These are phyloP conservation scores for Festucalex cinctus DNA, from an alignment of 2,113 vertebrate genomes.

Conservation along the genomic window DNA sequence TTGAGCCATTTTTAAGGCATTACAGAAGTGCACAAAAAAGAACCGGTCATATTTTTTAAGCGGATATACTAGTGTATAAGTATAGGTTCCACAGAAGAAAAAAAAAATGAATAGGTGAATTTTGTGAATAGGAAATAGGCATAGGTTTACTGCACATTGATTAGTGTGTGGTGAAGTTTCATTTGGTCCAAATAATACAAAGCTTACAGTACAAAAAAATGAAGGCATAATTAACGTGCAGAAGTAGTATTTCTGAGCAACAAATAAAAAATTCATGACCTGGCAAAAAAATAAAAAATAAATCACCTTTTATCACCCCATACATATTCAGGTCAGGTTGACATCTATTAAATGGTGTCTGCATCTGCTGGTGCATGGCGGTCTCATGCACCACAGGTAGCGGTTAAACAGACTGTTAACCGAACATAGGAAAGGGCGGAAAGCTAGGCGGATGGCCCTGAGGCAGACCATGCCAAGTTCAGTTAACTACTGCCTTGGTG, in stretches of 20 bases:
- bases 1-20: too few relatives aligned
- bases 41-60: too few relatives aligned
- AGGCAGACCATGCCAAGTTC: neutral
- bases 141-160: neutral
- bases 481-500: neutral
- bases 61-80: neutral
- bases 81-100: neutral
- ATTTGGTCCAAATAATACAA: neutral
- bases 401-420: constrained; percentile 46
- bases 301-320: neutral
- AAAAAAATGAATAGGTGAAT: neutral
- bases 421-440: constrained; percentile 34
- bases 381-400: constrained; percentile 34
- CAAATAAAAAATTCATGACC: neutral
- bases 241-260: neutral
- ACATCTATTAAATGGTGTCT: constrained; percentile 44
- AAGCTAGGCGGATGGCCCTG: constrained; percentile 16
- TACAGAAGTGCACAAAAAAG: neutral
- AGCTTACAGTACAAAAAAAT: neutral
- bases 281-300: neutral
- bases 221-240: neutral
- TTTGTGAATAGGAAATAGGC: neutral
- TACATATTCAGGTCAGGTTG: constrained; percentile 21
- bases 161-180: constrained; percentile 4
- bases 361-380: constrained; percentile 39